Base-by-base conservation (phyloP, 2,797 vertebrate genomes). In the Channallabes apus region DNA sequence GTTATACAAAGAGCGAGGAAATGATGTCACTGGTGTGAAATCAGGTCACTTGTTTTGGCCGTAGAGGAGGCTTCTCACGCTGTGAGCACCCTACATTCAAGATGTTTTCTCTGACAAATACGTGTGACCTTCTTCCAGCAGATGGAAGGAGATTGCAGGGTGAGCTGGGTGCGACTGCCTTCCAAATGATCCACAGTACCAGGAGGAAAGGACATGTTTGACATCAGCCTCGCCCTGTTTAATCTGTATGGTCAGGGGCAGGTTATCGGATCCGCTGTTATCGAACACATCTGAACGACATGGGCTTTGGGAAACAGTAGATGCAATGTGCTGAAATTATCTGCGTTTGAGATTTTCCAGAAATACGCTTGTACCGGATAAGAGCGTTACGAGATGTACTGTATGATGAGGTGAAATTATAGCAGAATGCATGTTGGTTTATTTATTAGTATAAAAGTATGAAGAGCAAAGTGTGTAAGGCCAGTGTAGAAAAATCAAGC, bases 11-110 rank as follows among this genome's bases (percentile, higher is more conserved):
- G 75, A 73, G 27, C 27, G 73, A 73, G 80, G 83, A 77, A 88
- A 86, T 88, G 76, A 86, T 87, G 85, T 85, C 85, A 85, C 32
- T 41, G 41, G 68, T 79, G 81, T 81, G 71, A 87, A 88, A 88
- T 85, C 72, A 81, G 83, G 83, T 76, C 85, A 88, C 29, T 62
- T 38, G 41, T 58, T 32, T 88, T 82, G 65, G 59, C 80, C 77
- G 32, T 59, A 29, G 79, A 84, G 65, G 8, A 84, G 79, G 46
- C 62, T 35, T 62, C 64, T 77, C 38, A 77, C 64, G 41, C 78
- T 67, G 81, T 29, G 77, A 84, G 62, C 82, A 61, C 35, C 38
- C 78, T 22, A 59, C 46, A 79, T 89, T 82, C 78, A 85, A 84
- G 82, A 84, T 84, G 84, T 79, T 84, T 85, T 85, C 58, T 7